Percentiles rank a stretch among this genome's conserved stretches.
phyloP scores from a whole-genome alignment of 2,888 invertebrate genomes.

The Azorinus chamasolen region DNA sequence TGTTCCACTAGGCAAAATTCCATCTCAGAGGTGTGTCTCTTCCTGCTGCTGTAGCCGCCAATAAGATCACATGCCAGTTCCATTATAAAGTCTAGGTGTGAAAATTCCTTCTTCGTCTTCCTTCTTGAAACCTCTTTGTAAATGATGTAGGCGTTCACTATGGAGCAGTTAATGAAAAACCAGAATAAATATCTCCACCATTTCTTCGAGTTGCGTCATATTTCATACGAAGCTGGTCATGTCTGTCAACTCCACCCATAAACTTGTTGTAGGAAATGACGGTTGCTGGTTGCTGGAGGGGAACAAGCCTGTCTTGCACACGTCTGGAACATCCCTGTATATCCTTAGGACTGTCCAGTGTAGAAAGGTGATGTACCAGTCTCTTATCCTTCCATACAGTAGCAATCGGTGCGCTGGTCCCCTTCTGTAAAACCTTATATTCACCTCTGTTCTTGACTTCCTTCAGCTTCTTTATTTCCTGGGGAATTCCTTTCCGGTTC shows the following conservation, averaged over 20 bases:
- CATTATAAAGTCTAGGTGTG: conserved; percentile 31
- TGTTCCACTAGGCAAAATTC: not conserved
- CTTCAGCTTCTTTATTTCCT: conserved; percentile 36
- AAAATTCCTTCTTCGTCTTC: conserved; percentile 4
- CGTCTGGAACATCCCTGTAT: not conserved
- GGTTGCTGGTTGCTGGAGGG: conserved; percentile 18
- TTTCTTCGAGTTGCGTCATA: no score
- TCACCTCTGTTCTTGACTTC: conserved; percentile 23
- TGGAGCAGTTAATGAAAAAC: conserved; percentile 39
- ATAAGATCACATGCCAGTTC: conserved; percentile 20
- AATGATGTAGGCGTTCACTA: conserved; percentile 43
- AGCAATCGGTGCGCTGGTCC: conserved; percentile 5
- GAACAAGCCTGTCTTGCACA: not conserved
- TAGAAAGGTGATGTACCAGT: conserved; percentile 26
- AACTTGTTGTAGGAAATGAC: conserved; percentile 19
- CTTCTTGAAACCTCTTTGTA: conserved; percentile 7
- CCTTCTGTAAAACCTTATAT: conserved; percentile 14
- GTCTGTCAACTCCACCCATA: conserved; percentile 43
- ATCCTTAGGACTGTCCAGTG: conserved; percentile 1
- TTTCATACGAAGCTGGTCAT: conserved; percentile 27
- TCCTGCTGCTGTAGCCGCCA: conserved; percentile 25
- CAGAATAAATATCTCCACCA: no score
- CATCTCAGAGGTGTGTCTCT: not conserved
- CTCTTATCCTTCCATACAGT: no score
- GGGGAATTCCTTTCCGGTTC: conserved; percentile 26